Evolutionary conservation across 2,888 invertebrate genomes (phyloP).

Genomic region (Ormia ochracea): DNA sequence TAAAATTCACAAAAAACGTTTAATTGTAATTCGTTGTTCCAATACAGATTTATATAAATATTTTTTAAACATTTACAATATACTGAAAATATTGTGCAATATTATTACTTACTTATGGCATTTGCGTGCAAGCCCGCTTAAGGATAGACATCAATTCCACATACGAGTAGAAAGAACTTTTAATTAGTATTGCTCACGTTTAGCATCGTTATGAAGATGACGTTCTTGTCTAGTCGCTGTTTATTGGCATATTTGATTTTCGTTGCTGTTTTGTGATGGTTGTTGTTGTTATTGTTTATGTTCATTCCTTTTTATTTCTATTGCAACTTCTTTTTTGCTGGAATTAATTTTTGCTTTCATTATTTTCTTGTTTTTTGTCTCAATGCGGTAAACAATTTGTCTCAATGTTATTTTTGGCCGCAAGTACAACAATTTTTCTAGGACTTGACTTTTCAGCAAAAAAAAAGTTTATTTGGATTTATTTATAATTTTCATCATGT

Average conservation of each 20-base stretch:
- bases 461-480: slow-evolving; percentile 10
- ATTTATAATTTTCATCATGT: slow-evolving; percentile 42
- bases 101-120: too few relatives aligned
- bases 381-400: slow-evolving; percentile 43
- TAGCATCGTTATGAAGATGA: not conserved
- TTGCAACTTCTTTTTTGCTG: too few relatives aligned
- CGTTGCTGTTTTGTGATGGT: not conserved
- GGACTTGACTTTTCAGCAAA: not conserved
- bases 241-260: not conserved
- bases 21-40: too few relatives aligned
- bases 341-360: too few relatives aligned
- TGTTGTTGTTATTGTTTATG: not conserved
- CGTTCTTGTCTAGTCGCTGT: not conserved
- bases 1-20: too few relatives aligned
- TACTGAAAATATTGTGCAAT: too few relatives aligned
- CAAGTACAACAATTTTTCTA: slow-evolving; percentile 20
- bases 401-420: slow-evolving; percentile 26
- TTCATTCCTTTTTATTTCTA: too few relatives aligned
- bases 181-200: slow-evolving; percentile 8
- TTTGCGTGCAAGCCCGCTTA: too few relatives aligned
- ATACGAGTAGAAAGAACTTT: too few relatives aligned
- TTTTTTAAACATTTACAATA: too few relatives aligned
- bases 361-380: slow-evolving; percentile 23
- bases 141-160: too few relatives aligned
- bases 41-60: too few relatives aligned